Percentiles rank a stretch among this genome's conserved stretches.
Evolutionary conservation across 2,113 vertebrate species (phyloP).

Genomic region (Scopus umbretta): DNA sequence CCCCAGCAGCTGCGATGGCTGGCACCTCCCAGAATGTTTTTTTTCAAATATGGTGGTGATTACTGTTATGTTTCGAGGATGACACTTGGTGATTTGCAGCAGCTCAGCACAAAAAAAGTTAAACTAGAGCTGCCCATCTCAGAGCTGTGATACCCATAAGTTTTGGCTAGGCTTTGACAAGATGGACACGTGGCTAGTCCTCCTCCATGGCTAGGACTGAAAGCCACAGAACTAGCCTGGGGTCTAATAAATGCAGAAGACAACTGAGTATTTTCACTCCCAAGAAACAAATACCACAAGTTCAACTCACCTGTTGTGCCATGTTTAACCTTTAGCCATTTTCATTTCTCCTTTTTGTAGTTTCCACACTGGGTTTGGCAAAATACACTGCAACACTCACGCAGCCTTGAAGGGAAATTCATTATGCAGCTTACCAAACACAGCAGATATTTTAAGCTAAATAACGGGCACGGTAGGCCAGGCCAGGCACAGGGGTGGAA

Average conservation of each 20-base stretch:
- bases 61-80: not conserved
- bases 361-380: not conserved
- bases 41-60: not conserved
- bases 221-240: not conserved
- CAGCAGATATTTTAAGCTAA: not conserved
- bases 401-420: not conserved
- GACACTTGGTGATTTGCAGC: not conserved
- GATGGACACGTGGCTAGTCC: fast-evolving
- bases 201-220: not conserved
- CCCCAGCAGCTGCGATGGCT: fast-evolving
- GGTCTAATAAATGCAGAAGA: not conserved
- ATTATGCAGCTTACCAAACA: not conserved
- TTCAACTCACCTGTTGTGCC: not conserved
- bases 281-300: not conserved
- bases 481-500: not conserved
- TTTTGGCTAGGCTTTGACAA: not conserved
- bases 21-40: not conserved
- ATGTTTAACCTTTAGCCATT: not conserved
- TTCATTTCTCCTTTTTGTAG: not conserved
- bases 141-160: not conserved
- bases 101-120: not conserved
- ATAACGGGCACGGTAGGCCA: not conserved
- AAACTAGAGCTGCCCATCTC: not conserved
- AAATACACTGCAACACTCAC: not conserved
- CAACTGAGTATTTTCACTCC: not conserved